Evolutionary conservation across 2,113 vertebrate genomes (phyloP), one percentile per base, ranked within the genome.

Genomic region (Natator depressus): DNA sequence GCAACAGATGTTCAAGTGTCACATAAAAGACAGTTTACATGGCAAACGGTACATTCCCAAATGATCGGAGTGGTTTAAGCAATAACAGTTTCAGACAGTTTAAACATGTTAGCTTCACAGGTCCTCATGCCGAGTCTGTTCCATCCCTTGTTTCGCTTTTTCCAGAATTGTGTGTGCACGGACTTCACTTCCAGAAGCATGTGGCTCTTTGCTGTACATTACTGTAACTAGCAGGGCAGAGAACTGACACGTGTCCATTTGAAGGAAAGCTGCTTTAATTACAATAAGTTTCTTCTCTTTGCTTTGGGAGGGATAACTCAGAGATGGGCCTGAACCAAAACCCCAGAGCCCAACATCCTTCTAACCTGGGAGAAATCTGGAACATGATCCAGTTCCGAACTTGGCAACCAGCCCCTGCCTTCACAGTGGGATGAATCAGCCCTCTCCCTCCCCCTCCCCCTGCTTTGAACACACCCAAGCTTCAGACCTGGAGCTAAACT

Each of bases 51-150:
- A 11, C 0, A 0, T 50, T 2, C 46, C 42, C 79, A 59, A 83
- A 53, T 3, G 19, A 13, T 2, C 25, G 10, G 50, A 17, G 10
- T n/a, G n/a, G 11, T 27, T 5, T 5, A 0, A 0, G 13, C 69
- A 38, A 72, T 38, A 72, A n/a, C 57, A 29, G 12, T 62, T 29
- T 62, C 59, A 31, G 57, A 59, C 65, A 38, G 69, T 72, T 72
- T 72, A 72, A 72, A 47, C 24, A 20, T 17, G 1, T 0, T 19
- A 72, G 50, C 14, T 6, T 78, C 12, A 1, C 13, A 2, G 5
- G 16, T 27, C 24, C 1, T 14, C 8, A 16, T 1, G 1, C 22
- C 24, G 11, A 72, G n/a, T 72, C 20, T 4, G 55, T 69, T 50
- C 69, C 69, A 27, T 51, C 55, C 35, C 27, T 0, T 46, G 65